Conservation (phyloP, 2,888 invertebrate genomes). For the Drosophila niveifrons region DNA sequence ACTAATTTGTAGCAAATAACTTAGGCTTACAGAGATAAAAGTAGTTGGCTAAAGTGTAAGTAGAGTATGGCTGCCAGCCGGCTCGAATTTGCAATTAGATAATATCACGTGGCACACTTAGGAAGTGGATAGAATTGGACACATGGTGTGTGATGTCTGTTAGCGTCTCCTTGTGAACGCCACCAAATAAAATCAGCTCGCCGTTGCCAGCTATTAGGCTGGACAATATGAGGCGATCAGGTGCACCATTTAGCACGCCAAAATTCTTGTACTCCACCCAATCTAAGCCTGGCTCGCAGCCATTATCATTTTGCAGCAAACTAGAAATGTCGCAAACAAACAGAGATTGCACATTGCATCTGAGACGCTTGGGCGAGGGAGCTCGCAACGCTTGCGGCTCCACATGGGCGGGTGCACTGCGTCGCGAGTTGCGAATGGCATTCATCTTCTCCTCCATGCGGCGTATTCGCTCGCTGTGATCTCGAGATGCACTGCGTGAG, state of each 20-base stretch:
- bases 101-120: constrained; percentile 90
- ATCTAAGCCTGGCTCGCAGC: constrained; percentile 86
- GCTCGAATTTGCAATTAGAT: constrained; percentile 85
- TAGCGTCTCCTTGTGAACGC: constrained; percentile 92
- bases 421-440: constrained; percentile 84
- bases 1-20: constrained; percentile 17
- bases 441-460: constrained; percentile 88
- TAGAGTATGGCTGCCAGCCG: constrained; percentile 31
- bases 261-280: constrained; percentile 87
- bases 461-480: constrained; percentile 88
- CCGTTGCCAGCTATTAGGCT: constrained; percentile 95
- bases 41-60: constrained; percentile 17
- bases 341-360: constrained; percentile 91
- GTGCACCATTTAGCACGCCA: constrained; percentile 89
- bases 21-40: constrained; percentile 25
- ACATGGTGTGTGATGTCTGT: constrained; percentile 89
- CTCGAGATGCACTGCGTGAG: constrained; percentile 86
- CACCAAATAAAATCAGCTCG: constrained; percentile 98
- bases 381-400: constrained; percentile 74
- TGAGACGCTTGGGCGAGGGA: constrained; percentile 87
- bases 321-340: constrained; percentile 94
- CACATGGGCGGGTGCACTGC: constrained; percentile 71
- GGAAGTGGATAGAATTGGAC: constrained; percentile 92
- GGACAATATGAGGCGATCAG: constrained; percentile 96
- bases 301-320: constrained; percentile 86